Conservation (phyloP, 1,140 invertebrate genomes). For the Eumaeus atala region DNA sequence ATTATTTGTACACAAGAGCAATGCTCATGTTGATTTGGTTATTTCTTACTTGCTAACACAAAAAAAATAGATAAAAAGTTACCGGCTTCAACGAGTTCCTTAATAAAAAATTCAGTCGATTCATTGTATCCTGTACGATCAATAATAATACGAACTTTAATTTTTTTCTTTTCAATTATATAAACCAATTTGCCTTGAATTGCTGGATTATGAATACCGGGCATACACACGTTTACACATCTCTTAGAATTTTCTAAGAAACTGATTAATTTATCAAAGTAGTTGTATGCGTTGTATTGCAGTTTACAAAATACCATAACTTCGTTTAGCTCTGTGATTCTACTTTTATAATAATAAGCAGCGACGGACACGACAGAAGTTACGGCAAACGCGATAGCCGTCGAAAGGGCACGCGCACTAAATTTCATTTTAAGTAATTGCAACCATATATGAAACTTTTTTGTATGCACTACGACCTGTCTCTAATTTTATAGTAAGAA, state of each 20-base stretch:
- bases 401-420: conserved; percentile 46
- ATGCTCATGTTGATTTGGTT: too few species aligned
- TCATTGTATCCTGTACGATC: conserved; percentile 54
- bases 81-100: conserved; percentile 59
- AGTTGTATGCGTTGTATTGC: conserved; percentile 59
- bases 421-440: conserved; percentile 65
- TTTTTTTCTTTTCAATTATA: conserved; percentile 49
- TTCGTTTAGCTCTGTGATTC: conserved; percentile 58
- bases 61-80: conserved; percentile 19
- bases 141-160: conserved; percentile 54
- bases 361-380: conserved; percentile 59
- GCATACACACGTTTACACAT: conserved; percentile 60
- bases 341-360: conserved; percentile 57
- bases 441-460: conserved; percentile 45
- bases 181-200: conserved; percentile 55
- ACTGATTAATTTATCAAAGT: conserved; percentile 62
- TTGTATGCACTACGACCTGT: conserved; percentile 35
- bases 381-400: conserved; percentile 50
- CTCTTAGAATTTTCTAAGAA: conserved; percentile 53
- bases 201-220: conserved; percentile 60
- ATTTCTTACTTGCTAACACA: too few species aligned
- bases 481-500: conserved; percentile 49
- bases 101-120: conserved; percentile 54
- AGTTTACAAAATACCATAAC: conserved; percentile 69
- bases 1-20: too few species aligned